Percentiles rank a stretch among this genome's conserved stretches.
These are phyloP conservation scores for Azemiops feae DNA, from an alignment of 2,113 vertebrate genomes.

Conservation along the genomic window DNA sequence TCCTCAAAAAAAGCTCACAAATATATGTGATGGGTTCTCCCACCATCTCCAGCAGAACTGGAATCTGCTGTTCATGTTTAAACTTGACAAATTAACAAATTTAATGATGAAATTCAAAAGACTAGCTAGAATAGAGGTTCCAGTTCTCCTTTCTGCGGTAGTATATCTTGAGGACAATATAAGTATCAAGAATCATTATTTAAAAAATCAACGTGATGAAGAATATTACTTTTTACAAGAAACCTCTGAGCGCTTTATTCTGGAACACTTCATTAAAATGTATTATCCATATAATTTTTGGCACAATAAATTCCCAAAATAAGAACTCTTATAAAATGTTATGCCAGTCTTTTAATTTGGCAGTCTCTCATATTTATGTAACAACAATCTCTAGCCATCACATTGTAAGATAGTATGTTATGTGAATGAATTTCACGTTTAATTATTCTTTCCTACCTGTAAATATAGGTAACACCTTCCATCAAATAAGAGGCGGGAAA, in stretches of 20 bases:
- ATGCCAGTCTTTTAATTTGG: neutral
- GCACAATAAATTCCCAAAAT: neutral
- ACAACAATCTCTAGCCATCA: neutral
- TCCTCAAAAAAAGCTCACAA: neutral
- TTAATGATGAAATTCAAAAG: neutral
- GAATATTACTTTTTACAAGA: neutral
- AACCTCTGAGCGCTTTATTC: neutral
- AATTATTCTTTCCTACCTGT: neutral
- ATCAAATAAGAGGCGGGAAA: neutral
- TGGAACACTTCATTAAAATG: neutral
- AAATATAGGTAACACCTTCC: neutral
- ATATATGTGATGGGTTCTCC: neutral
- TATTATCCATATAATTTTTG: neutral
- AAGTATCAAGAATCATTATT: neutral
- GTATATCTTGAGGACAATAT: neutral
- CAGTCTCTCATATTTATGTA: neutral
- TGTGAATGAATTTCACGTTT: neutral
- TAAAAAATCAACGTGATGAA: neutral
- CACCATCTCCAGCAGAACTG: neutral
- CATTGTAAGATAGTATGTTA: neutral
- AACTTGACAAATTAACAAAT: conserved; percentile 19
- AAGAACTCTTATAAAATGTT: neutral
- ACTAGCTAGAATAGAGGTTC: neutral
- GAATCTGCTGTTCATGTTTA: neutral
- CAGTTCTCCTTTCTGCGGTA: neutral